Percentiles rank a stretch among this genome's conserved stretches.
Conservation (phyloP, 2,888 invertebrate genomes). For the Caenorhabditis becei region DNA sequence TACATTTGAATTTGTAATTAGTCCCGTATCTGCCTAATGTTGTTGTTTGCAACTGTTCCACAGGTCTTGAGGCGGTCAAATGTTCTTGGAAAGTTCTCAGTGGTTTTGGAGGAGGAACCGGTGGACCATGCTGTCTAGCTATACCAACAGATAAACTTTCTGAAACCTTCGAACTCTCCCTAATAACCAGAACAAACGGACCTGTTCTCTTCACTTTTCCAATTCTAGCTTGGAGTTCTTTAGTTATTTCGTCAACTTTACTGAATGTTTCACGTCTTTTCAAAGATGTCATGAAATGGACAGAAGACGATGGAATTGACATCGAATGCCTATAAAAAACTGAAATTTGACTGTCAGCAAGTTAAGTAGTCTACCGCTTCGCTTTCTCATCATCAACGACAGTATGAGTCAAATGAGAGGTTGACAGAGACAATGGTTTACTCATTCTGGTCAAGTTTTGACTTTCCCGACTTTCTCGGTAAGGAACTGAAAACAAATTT, state of each 20-base stretch:
- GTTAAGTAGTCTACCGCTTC: background rate
- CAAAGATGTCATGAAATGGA: slow-evolving; percentile 49
- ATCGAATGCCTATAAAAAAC: slow-evolving; percentile 66
- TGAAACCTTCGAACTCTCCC: slow-evolving; percentile 10
- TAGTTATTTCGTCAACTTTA: slow-evolving; percentile 63
- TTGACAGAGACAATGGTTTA: slow-evolving; percentile 50
- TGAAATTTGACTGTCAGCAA: too few relatives aligned
- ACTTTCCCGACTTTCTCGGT: slow-evolving; percentile 11
- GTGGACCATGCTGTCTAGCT: slow-evolving; percentile 23
- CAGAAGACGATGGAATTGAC: slow-evolving; percentile 57
- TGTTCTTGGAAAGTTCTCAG: slow-evolving; percentile 51
- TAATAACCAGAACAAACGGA: background rate
- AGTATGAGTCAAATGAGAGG: slow-evolving; percentile 37
- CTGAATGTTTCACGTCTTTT: slow-evolving; percentile 64
- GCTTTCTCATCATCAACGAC: background rate
- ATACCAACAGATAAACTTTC: slow-evolving; percentile 54
- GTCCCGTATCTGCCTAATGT: slow-evolving; percentile 27
- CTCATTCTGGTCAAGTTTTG: slow-evolving; percentile 18
- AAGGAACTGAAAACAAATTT: slow-evolving; percentile 15
- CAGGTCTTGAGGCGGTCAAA: background rate
- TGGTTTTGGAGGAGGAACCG: slow-evolving; percentile 60
- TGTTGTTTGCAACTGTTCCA: slow-evolving; percentile 35
- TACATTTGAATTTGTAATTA: slow-evolving; percentile 35
- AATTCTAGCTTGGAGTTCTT: slow-evolving; percentile 47
- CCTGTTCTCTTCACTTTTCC: slow-evolving; percentile 60